Evolutionary conservation across 2,797 vertebrate genomes (phyloP).

Genomic region (Epinephelus coioides): DNA sequence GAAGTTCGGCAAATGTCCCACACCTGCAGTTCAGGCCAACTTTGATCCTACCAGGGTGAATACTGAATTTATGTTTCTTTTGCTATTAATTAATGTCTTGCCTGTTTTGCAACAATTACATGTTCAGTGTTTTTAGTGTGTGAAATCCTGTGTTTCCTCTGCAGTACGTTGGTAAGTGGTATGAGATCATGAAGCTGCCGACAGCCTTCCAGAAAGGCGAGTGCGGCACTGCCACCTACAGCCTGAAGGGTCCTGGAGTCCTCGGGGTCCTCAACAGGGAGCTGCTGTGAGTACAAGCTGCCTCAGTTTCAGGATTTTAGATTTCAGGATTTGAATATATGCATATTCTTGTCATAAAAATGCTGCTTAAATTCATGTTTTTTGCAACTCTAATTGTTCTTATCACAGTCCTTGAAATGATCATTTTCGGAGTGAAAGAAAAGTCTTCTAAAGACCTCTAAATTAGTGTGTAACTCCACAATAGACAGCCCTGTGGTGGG

Average conservation of each 20-base stretch:
- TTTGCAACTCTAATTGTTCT: neutral
- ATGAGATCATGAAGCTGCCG: slow-evolving; percentile 89
- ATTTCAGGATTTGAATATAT: neutral
- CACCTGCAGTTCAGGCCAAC: slow-evolving; percentile 85
- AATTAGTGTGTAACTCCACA: neutral
- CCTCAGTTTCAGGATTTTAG: neutral
- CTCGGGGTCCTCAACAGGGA: slow-evolving; percentile 88
- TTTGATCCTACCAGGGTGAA: slow-evolving; percentile 77
- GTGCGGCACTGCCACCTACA: slow-evolving; percentile 89
- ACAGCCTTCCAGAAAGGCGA: slow-evolving; percentile 86
- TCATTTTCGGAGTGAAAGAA: neutral
- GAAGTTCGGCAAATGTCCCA: slow-evolving; percentile 84
- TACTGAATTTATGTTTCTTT: neutral
- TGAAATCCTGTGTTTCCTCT: slow-evolving; percentile 27
- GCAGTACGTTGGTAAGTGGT: slow-evolving; percentile 91
- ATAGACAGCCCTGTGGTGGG: neutral
- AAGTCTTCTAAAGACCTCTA: neutral
- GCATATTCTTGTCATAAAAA: too few species aligned
- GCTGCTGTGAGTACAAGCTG: slow-evolving; percentile 84
- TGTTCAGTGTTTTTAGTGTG: neutral
- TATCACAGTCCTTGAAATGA: slow-evolving; percentile 1
- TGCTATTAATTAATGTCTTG: neutral
- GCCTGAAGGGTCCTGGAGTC: slow-evolving; percentile 81
- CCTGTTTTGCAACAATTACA: neutral
- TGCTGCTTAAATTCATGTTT: neutral